phyloP scores from a whole-genome alignment of 2,888 invertebrate species.

The Strigamia maritima region DNA sequence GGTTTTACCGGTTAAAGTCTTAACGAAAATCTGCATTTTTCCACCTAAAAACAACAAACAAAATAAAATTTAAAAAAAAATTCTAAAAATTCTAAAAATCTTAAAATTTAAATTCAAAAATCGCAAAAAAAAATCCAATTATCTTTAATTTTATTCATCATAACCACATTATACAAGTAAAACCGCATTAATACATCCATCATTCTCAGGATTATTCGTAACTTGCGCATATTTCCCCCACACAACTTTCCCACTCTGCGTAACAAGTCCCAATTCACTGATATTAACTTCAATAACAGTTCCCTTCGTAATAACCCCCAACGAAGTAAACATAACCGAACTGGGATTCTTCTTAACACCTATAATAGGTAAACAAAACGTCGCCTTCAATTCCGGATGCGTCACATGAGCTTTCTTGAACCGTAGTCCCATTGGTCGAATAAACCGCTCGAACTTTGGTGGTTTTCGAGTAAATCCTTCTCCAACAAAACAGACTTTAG shows the following conservation, averaged over 20 bases:
- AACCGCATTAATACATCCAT: slow-evolving; percentile 98
- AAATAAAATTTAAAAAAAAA: too few species aligned
- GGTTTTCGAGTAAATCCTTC: slow-evolving; percentile 98
- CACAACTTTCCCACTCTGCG: slow-evolving; percentile 97
- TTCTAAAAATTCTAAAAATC: neutral
- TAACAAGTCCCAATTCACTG: slow-evolving; percentile 95
- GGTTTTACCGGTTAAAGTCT: slow-evolving; percentile 89
- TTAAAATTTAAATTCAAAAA: too few species aligned
- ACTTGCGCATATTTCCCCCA: slow-evolving; percentile 99
- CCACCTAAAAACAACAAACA: neutral
- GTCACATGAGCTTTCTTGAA: slow-evolving; percentile 99
- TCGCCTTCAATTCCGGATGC: slow-evolving; percentile 97
- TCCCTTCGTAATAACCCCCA: slow-evolving; percentile 98
- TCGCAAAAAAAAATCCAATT: too few species aligned
- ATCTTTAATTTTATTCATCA: too few species aligned
- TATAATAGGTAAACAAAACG: slow-evolving; percentile 94
- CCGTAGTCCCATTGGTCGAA: slow-evolving; percentile 92
- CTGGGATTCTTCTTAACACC: slow-evolving; percentile 99
- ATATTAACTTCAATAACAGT: slow-evolving; percentile 97
- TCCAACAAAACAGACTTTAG: slow-evolving; percentile 96
- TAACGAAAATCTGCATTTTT: slow-evolving; percentile 92
- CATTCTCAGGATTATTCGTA: slow-evolving; percentile 99
- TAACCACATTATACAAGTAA: slow-evolving; percentile 71
- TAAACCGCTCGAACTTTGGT: slow-evolving; percentile 97
- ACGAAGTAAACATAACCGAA: slow-evolving; percentile 91